Evolutionary conservation across 1,140 invertebrate species (phyloP), one percentile per base, ranked within the genome.

Genomic region (Nymphalis io): DNA sequence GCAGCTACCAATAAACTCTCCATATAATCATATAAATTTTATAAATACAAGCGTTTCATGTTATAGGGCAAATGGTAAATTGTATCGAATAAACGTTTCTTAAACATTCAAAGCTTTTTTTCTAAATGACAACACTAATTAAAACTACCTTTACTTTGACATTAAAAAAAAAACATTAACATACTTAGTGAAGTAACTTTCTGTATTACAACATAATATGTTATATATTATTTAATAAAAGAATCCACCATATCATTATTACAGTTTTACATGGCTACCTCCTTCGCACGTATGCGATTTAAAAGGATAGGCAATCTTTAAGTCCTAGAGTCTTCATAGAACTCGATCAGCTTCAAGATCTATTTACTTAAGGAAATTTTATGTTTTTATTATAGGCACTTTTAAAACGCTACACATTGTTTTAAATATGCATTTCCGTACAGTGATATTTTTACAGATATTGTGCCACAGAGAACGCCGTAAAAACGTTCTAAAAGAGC

Each of bases 21-120:
- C 78, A 80, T 83, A 80, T 82, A 83, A 79, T 68, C 70, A 72
- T 80, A 76, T 79, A 83, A 83, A 80, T 60, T 61, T 74, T 79
- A 75, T 77, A 83, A 81, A 82, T 74, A 79, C 64, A 82, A 81
- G 81, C 81, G 70, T 80, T 72, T 74, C 72, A 76, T 70, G 62
- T 66, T 72, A 61, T 57, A 74, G 53, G 39, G 70, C 68, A 60
- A 67, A 61, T 55, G n/a, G 42, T 74, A 69, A 73, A 73, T 53
- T 46, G 60, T 39, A 48, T 27, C 58, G 61, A 60, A 46, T 71
- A 70, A 70, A 68, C 64, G 23, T 58, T 65, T 67, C 70, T 46
- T 72, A 77, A 76, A 80, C 79, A 78, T 68, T 57, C 55, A 78
- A 80, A 78, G 76, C 78, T 38, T 65, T 73, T 27, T 33, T 70